phyloP scores from a whole-genome alignment of 2,113 vertebrate species.

The Anoura caudifer region DNA sequence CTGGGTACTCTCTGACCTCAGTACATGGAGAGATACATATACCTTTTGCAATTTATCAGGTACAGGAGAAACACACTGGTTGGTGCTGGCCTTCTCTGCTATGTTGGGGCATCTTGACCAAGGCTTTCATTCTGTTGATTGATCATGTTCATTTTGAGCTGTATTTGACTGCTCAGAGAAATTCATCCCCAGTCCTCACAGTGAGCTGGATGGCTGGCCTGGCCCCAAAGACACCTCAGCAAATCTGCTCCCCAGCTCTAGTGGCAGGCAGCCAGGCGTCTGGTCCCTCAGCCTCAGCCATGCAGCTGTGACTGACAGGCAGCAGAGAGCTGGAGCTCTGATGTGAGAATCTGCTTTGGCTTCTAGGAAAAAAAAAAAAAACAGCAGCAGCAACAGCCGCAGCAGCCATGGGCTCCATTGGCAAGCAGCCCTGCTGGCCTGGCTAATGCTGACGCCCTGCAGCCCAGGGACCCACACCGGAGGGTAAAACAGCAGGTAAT shows the following conservation, averaged over 20 bases:
- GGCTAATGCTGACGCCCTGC: not conserved
- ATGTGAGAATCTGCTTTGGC: slow-evolving; percentile 42
- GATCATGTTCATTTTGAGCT: slow-evolving; percentile 32
- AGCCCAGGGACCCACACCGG: slow-evolving; percentile 9
- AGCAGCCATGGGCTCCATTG: not conserved
- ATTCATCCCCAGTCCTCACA: slow-evolving; percentile 22
- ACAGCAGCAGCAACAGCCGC: not conserved
- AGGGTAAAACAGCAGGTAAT: slow-evolving; percentile 56
- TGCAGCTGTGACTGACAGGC: slow-evolving; percentile 59
- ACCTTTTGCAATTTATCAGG: not conserved
- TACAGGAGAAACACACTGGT: not conserved
- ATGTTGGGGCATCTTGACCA: slow-evolving; percentile 10
- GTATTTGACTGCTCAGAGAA: slow-evolving; percentile 40
- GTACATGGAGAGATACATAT: not conserved
- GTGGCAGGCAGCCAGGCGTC: slow-evolving; percentile 58
- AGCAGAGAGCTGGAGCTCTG: slow-evolving; percentile 36
- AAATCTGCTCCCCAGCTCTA: slow-evolving; percentile 64
- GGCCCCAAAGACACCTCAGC: slow-evolving; percentile 63
- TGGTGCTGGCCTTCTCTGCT: not conserved
- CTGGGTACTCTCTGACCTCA: not conserved
- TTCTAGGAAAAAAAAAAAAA: slow-evolving; percentile 32
- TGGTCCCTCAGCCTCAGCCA: slow-evolving; percentile 17
- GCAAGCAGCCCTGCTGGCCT: slow-evolving; percentile 41
- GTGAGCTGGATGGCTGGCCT: slow-evolving; percentile 52
- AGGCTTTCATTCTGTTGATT: slow-evolving; percentile 36